A percentile compares a stretch with the other conserved stretches of the same genome.
phyloP scores from a whole-genome alignment of 2,113 vertebrate species.

The Noctilio leporinus region DNA sequence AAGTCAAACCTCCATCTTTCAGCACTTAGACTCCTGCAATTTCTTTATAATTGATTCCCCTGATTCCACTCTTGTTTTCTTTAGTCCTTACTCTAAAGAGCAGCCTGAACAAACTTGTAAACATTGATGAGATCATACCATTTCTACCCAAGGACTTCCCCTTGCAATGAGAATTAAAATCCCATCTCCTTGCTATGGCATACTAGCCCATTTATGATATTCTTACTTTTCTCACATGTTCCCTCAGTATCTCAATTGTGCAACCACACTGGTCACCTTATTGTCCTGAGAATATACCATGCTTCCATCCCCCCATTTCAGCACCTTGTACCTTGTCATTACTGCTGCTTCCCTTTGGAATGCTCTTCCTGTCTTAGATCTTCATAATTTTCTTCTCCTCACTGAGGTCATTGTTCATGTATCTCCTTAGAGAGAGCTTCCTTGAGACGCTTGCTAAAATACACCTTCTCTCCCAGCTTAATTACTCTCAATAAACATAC shows the following conservation, averaged over 20 bases:
- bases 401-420: neutral
- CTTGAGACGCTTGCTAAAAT: neutral
- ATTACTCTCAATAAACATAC: neutral
- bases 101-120: neutral
- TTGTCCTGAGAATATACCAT: neutral
- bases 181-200: accelerated
- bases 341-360: neutral
- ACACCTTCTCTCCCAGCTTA: neutral
- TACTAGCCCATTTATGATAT: neutral
- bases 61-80: neutral
- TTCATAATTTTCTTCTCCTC: neutral
- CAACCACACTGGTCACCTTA: neutral
- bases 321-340: neutral
- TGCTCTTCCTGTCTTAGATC: neutral
- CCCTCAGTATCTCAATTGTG: neutral
- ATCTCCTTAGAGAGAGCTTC: neutral
- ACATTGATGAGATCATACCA: neutral
- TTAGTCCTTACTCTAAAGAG: neutral
- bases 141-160: neutral
- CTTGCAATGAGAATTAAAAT: neutral
- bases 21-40: neutral
- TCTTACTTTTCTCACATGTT: neutral
- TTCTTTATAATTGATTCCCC: neutral
- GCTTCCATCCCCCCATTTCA: neutral
- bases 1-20: neutral